These are phyloP conservation scores for Augochlora pura DNA, from an alignment of 1,140 invertebrate species.

Conservation along the genomic window DNA sequence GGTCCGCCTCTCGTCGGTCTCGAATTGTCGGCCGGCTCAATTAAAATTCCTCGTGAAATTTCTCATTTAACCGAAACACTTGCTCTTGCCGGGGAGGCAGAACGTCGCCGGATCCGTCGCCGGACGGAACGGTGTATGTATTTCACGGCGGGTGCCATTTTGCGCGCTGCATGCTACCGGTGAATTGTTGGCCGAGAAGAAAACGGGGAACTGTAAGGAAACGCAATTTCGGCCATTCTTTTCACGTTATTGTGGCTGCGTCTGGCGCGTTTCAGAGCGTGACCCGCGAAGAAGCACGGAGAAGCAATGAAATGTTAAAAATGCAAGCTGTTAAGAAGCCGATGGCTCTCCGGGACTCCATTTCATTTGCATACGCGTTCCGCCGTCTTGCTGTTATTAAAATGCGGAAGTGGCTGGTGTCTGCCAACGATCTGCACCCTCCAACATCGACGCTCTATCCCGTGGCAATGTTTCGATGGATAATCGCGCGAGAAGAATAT, in stretches of 20 bases:
- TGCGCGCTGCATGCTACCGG: conserved; percentile 22
- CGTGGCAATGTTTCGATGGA: background rate
- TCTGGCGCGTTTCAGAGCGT: conserved; percentile 17
- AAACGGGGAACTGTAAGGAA: conserved; percentile 49
- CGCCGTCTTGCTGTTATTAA: conserved; percentile 17
- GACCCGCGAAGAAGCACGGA: conserved; percentile 22
- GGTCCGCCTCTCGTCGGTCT: conserved; percentile 59
- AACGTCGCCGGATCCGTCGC: background rate
- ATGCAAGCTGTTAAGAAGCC: conserved; percentile 29
- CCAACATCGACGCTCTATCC: background rate
- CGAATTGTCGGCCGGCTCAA: conserved; percentile 66
- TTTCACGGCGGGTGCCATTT: conserved; percentile 35
- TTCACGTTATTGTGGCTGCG: conserved; percentile 50
- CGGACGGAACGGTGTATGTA: conserved; percentile 16
- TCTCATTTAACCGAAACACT: conserved; percentile 61
- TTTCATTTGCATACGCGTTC: conserved; percentile 33
- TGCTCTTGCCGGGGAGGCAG: background rate
- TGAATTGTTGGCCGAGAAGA: conserved; percentile 9
- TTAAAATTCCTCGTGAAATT: conserved; percentile 75
- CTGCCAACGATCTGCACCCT: conserved; percentile 1
- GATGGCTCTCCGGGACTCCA: conserved; percentile 19
- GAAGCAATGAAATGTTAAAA: conserved; percentile 44
- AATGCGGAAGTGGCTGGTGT: conserved; percentile 13
- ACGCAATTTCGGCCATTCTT: conserved; percentile 52
- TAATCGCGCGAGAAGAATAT: background rate